Percentiles rank a stretch among this genome's conserved stretches.
phyloP scores from a whole-genome alignment of 2,888 invertebrate species.

The Eugnorisma glareosa region DNA sequence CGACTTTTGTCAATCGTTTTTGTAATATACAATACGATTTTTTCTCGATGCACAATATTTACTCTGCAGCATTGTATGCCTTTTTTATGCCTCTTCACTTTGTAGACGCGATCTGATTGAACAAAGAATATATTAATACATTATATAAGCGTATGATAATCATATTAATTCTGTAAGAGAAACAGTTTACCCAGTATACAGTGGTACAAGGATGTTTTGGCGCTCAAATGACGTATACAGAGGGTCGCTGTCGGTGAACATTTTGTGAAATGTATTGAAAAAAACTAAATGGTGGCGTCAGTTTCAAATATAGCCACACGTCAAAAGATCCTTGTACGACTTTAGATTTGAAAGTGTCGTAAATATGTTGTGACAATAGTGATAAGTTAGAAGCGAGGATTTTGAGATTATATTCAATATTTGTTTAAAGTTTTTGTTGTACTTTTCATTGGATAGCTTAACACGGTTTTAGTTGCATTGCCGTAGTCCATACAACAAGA shows the following conservation, averaged over 20 bases:
- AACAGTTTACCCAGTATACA: neutral
- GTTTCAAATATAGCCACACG: neutral
- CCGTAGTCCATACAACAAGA: neutral
- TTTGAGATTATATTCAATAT: slow-evolving; percentile 12
- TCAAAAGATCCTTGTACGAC: neutral
- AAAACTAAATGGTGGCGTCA: slow-evolving; percentile 1
- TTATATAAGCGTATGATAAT: slow-evolving; percentile 10
- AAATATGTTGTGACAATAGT: slow-evolving; percentile 21
- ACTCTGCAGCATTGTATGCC: slow-evolving; percentile 7
- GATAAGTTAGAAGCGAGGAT: slow-evolving; percentile 4
- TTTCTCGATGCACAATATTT: neutral
- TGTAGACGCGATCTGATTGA: slow-evolving; percentile 31
- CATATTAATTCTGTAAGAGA: neutral
- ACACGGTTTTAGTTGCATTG: neutral
- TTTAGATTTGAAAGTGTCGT: slow-evolving; percentile 12
- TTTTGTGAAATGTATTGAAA: neutral
- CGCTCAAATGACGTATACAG: neutral
- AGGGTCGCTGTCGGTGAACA: neutral
- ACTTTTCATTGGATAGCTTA: slow-evolving; percentile 1
- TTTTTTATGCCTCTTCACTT: neutral
- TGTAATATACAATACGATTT: neutral
- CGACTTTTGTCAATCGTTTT: neutral
- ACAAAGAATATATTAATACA: slow-evolving; percentile 34
- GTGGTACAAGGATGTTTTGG: neutral
- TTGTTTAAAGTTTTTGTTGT: slow-evolving; percentile 1